Evolutionary conservation across 2,888 invertebrate species (phyloP), one percentile per base, ranked within the genome.

Genomic region (Blastobasis adustella): DNA sequence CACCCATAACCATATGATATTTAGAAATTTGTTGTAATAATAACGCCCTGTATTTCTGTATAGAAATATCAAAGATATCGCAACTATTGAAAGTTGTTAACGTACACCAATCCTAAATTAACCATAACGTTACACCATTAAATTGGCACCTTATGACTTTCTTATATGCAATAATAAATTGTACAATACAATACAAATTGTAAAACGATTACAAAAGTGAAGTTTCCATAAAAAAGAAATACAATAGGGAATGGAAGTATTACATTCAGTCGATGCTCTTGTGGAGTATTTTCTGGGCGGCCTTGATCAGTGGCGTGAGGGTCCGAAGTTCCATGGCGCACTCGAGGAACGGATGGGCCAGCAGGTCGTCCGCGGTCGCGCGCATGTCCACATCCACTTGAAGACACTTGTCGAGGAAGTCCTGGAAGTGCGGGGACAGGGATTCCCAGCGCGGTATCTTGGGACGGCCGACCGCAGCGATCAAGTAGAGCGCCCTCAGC

Each of bases 381-480:
- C 97, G 85, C 57, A 90, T 86, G 54, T 95, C 95, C 0, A 95
- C 95, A 61, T 96, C 94, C 0, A 96, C 93, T 79, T 95, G 94
- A 45, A 98, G 91, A 72, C 98, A 98, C 59, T 93, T 91, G 83
- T 98, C 95, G 51, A 98, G 89, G 69, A 96, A 96, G 74, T 94
- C 92, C 76, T 94, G 93, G 67, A 97, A 91, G 50, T 93, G 91
- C 0, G 91, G 87, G 37, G 96, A 95, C 10, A 98, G 82, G 49
- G 92, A 92, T 43, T 93, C 92, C 93, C 95, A 95, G 60, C 95
- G 91, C 36, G 95, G 94, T 58, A 99, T 94, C 64, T 94, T 93
- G 0, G 99, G 99, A 66, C 98, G 93, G 1, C 98, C 98, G 56
- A 97, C 96, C 0, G 98, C 96, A 0, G 98, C 98, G 57, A 99